Conservation (phyloP, 2,888 invertebrate genomes). For the Dynastes maya region DNA sequence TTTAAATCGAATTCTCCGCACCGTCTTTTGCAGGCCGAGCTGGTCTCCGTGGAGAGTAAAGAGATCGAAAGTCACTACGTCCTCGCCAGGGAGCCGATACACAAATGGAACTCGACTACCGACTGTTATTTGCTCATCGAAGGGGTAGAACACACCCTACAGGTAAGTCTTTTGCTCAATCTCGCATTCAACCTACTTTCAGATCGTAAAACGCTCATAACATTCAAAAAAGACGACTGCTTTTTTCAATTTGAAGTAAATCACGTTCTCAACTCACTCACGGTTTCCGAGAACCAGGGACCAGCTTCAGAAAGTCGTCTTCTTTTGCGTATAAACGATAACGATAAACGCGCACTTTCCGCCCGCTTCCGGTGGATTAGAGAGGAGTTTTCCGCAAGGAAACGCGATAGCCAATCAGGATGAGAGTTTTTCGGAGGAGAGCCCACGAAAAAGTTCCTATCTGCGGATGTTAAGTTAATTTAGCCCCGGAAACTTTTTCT, state of each 20-base stretch:
- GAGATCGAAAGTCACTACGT: conserved; percentile 82
- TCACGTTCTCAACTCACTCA: background rate
- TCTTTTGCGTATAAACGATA: conserved; percentile 32
- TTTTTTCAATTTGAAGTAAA: conserved; percentile 39
- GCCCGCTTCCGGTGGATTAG: conserved; percentile 27
- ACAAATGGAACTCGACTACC: conserved; percentile 80
- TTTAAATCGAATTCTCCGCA: conserved; percentile 61
- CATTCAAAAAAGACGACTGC: background rate
- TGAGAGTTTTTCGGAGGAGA: background rate
- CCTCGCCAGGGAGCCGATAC: conserved; percentile 76
- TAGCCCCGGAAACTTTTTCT: conserved; percentile 17
- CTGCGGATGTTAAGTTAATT: conserved; percentile 38
- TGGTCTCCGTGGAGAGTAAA: conserved; percentile 80
- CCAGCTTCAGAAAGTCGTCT: too few species aligned
- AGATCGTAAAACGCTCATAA: conserved; percentile 35
- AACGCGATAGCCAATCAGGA: background rate
- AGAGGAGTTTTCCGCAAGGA: background rate
- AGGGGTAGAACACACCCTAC: conserved; percentile 77
- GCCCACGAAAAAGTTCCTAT: background rate
- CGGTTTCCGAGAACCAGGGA: background rate
- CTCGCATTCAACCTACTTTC: background rate
- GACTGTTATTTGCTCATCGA: conserved; percentile 80
- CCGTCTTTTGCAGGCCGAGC: conserved; percentile 74
- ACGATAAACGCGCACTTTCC: conserved; percentile 35
- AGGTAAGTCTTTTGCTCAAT: conserved; percentile 69